Evolutionary conservation across 2,797 vertebrate genomes (phyloP), one percentile per base, ranked within the genome.

Genomic region (Gobionotothen gibberifrons): DNA sequence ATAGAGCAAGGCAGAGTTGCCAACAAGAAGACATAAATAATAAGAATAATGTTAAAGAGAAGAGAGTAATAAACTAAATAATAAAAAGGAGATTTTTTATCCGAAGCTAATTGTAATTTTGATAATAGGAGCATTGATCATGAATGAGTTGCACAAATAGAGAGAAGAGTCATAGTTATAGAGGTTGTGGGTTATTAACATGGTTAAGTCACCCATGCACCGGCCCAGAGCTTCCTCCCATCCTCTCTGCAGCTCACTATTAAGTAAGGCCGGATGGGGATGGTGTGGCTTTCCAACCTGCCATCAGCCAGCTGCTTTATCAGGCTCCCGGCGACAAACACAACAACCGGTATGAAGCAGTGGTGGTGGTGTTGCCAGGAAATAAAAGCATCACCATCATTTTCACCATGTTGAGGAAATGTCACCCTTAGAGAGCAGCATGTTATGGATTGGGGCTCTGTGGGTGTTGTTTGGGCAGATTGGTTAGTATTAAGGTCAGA

Each of bases 291-390:
- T 79, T 51, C 68, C 58, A 88, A 84, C 76, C 84, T 85, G 81
- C 87, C 83, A 85, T 90, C 87, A 93, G 87, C 80, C 90, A 92
- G 82, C 87, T 91, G 92, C 73, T 79, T 67, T 32, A 40, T 42
- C 54, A 58, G 22, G 19, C 62, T 61, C 10, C 19, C 1, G 47
- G 14, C 0, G 2, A 29, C 17, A n/a, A 36, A 22, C 48, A 59
- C 10, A 14, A 62, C 17, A 56, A 32, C 32, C 7, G 51, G 22
- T 11, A 19, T 21, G 19, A 70, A 70, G n/a, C 75, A 46, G 51
- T 52, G 2, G 12, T 15, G 10, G 16, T 2, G 52, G 56, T 51
- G 70, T 32, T 61, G 51, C 40, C 29, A 60, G 14, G 16, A 29
- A 57, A 13, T 4, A 44, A 26, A 29, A 46, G 19, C 29, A 44